These are phyloP conservation scores for Allacma fusca DNA, from an alignment of 2,888 invertebrate genomes.

Conservation along the genomic window DNA sequence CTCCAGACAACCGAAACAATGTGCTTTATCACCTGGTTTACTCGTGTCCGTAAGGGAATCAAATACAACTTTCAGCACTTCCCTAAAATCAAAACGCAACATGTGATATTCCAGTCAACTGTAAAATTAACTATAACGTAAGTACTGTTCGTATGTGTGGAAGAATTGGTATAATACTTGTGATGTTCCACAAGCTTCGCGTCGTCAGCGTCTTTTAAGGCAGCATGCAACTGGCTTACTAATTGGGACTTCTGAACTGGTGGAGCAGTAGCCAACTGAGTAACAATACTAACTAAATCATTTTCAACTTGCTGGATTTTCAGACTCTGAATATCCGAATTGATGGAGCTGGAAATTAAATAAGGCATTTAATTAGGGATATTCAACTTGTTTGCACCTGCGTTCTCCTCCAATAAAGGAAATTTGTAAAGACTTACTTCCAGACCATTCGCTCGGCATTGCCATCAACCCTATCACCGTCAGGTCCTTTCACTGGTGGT, in stretches of 20 bases:
- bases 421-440: conserved; percentile 49
- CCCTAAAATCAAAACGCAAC: conserved; percentile 51
- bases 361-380: neutral
- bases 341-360: conserved; percentile 53
- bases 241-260: conserved; percentile 48
- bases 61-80: conserved; percentile 61
- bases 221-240: conserved; percentile 50
- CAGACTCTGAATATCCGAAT: conserved; percentile 59
- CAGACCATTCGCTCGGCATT: conserved; percentile 50
- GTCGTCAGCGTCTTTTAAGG: conserved; percentile 57
- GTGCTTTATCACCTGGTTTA: conserved; percentile 57
- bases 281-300: conserved; percentile 52
- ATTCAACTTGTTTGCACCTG: neutral
- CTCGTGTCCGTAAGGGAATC: conserved; percentile 54
- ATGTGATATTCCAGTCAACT: too few species aligned
- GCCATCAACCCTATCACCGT: conserved; percentile 39
- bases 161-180: conserved; percentile 57
- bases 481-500: conserved; percentile 36
- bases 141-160: too few species aligned
- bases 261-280: conserved; percentile 53
- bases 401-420: neutral
- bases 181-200: conserved; percentile 58
- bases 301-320: conserved; percentile 48
- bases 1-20: conserved; percentile 59
- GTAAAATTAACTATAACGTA: too few species aligned